Base-by-base conservation (phyloP, 2,888 invertebrate species). In the Oscheius sp. region DNA sequence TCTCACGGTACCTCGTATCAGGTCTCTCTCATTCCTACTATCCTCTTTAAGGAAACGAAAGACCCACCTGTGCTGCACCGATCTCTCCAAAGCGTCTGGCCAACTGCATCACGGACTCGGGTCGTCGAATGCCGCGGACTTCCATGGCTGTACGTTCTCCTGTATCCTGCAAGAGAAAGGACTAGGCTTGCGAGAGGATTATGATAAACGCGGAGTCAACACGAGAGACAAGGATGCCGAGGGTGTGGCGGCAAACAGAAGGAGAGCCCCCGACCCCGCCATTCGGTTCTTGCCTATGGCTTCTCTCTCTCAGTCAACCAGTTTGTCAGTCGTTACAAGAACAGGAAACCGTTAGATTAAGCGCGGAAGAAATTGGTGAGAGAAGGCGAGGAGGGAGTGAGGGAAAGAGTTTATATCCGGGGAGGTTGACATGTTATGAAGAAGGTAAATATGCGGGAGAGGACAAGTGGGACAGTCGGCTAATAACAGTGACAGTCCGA, bases 61-160 rank as follows among this genome's bases (percentile, higher is more conserved):
- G 9, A 42, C 53, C n/a, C 11, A 76, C 78, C 75, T 83, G 81
- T 1, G 76, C 74, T 0, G 83, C 83, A 0, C 73, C 75, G 2
- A 78, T 77, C 53, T 80, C 79, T 5, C 77, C 78, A 60, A 82
- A 84, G 53, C 79, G 78, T 11, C 82, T 68, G 1, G 81, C 82
- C 65, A 84, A 62, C 48, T 78, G 70, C 60, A 84, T 70, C 11
- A 84, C 84, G 0, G 77, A 81, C 42, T 82, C 84, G n/a, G 78
- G 79, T n/a, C 78, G 77, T 33, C 76, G 58, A 11, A 74, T 32
- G 68, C 79, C 78, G 55, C 81, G 76, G 47, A 79, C 74, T 50
- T 79, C 79, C 75, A 77, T 80, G 55, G 73, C 47, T 50, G 74
- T 65, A 50, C 70, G 75, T 35, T 77, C 76, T 10, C 81, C 81